These are phyloP conservation scores for Frankliniella fusca DNA, from an alignment of 2,888 invertebrate species.

Conservation along the genomic window DNA sequence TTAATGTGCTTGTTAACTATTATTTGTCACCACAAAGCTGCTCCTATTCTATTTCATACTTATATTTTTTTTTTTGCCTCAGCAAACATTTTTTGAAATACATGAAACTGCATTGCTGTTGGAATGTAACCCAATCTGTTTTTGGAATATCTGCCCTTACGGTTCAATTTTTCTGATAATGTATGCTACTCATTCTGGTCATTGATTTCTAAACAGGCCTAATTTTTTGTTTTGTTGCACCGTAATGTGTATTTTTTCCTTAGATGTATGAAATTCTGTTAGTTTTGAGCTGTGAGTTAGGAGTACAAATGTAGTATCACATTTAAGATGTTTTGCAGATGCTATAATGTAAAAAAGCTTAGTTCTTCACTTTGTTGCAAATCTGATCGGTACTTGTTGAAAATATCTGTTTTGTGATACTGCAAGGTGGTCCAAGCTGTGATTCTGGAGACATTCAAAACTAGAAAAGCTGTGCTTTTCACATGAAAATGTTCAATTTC, in stretches of 20 bases:
- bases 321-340: slow-evolving; percentile 14
- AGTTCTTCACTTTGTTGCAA: not conserved
- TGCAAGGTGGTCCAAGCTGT: slow-evolving; percentile 15
- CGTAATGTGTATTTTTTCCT: not conserved
- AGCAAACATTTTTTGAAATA: not conserved
- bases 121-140: not conserved
- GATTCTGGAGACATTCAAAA: not conserved
- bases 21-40: too few relatives aligned
- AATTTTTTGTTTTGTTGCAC: not conserved
- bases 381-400: not conserved
- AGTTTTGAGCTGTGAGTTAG: not conserved
- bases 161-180: not conserved
- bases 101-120: not conserved
- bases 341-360: not conserved
- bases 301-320: slow-evolving; percentile 14
- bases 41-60: not conserved
- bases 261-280: not conserved
- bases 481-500: not conserved
- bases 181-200: not conserved
- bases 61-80: not conserved
- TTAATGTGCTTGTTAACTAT: too few relatives aligned
- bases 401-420: slow-evolving; percentile 28
- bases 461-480: slow-evolving; percentile 3
- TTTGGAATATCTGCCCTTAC: not conserved
- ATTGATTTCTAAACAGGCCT: not conserved